Conservation (phyloP, 2,113 vertebrate genomes). For the Neomonachus schauinslandi region DNA sequence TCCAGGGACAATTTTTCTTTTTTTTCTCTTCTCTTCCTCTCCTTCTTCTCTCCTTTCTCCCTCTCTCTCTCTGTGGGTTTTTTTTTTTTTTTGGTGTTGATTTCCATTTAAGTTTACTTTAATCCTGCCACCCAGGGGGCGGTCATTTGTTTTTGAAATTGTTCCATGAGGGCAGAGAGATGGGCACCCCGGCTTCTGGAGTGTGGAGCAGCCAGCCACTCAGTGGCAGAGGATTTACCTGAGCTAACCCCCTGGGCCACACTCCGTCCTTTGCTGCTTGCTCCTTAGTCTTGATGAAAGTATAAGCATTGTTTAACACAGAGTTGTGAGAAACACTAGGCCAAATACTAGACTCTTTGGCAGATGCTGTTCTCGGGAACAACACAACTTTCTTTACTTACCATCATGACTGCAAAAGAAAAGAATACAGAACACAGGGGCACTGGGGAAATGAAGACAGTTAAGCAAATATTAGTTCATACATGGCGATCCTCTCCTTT, state of each 20-base stretch:
- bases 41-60: too few species aligned
- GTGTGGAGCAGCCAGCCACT: too few species aligned
- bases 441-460: constrained; percentile 22
- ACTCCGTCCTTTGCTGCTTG: background rate
- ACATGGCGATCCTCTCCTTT: constrained; percentile 23
- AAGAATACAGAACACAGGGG: background rate
- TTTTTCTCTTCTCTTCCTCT: background rate
- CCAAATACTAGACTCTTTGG: background rate
- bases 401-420: background rate
- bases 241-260: background rate
- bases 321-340: background rate
- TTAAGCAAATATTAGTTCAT: constrained; percentile 63
- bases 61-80: too few species aligned
- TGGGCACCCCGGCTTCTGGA: background rate
- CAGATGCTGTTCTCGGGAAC: background rate
- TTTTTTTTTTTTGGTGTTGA: background rate
- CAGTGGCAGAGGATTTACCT: background rate
- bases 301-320: background rate
- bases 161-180: background rate
- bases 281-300: background rate
- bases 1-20: background rate
- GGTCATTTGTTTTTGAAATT: background rate
- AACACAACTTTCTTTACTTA: constrained; percentile 42
- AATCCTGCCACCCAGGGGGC: background rate
- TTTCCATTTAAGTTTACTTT: constrained; percentile 25